Percentiles rank a stretch among this genome's conserved stretches.
phyloP scores from a whole-genome alignment of 92 coral and sea anemone species.

The Zoanthus gigantus region DNA sequence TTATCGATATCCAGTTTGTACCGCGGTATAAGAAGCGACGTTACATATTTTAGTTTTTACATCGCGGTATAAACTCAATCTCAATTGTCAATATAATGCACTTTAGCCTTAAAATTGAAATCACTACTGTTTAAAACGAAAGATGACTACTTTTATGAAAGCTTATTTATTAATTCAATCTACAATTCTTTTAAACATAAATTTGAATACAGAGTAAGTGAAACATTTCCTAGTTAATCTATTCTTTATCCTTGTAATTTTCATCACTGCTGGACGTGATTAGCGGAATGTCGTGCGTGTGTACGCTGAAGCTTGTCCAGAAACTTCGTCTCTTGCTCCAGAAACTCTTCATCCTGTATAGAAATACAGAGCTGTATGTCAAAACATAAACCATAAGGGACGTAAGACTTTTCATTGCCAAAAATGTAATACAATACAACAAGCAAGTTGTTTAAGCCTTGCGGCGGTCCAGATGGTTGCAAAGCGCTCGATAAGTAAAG shows the following conservation, averaged over 20 bases:
- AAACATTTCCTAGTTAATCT: neutral
- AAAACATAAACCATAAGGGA: neutral
- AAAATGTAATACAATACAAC: neutral
- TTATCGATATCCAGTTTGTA: too few species aligned
- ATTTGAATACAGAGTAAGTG: neutral
- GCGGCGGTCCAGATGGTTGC: too few species aligned
- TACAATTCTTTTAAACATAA: neutral
- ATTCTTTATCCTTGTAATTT: neutral
- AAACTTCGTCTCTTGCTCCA: slow-evolving; percentile 41
- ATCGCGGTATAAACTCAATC: too few species aligned
- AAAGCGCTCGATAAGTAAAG: too few species aligned
- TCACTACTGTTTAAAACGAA: neutral
- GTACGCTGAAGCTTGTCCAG: slow-evolving; percentile 39
- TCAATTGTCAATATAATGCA: neutral
- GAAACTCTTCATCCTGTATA: slow-evolving; percentile 38
- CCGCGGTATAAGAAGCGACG: too few species aligned
- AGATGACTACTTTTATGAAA: neutral
- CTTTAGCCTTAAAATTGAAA: neutral
- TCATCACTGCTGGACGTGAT: slow-evolving; percentile 15
- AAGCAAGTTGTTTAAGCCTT: neutral
- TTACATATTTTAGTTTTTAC: too few species aligned
- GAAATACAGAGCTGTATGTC: neutral
- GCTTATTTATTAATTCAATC: neutral
- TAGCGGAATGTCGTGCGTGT: slow-evolving; percentile 16
- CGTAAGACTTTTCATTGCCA: too few species aligned